phyloP scores from a whole-genome alignment of 2,888 invertebrate genomes.

The Conomelus anceps region DNA sequence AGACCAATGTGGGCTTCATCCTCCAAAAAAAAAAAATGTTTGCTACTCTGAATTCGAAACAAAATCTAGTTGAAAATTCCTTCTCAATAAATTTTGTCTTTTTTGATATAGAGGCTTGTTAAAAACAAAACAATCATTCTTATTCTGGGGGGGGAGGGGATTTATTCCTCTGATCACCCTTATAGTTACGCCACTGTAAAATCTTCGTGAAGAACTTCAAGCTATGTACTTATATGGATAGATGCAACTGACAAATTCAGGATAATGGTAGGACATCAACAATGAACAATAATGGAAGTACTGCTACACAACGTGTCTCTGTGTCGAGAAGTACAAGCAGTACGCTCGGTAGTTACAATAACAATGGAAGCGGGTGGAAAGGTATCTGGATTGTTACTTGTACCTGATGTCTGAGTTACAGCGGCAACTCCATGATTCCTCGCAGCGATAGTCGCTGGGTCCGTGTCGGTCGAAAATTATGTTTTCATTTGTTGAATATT shows the following conservation, averaged over 20 bases:
- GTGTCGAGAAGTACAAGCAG: background rate
- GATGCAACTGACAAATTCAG: background rate
- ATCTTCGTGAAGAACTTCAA: no score
- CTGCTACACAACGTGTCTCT: background rate
- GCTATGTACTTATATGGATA: no score
- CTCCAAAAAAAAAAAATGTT: no score
- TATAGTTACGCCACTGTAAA: no score
- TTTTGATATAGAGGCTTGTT: no score
- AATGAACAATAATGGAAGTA: background rate
- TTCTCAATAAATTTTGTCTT: no score
- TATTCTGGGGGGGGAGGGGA: no score
- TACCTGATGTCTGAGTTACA: background rate
- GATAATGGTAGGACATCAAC: background rate
- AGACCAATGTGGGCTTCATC: no score
- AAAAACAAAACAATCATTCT: no score
- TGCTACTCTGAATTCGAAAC: no score
- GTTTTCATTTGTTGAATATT: background rate
- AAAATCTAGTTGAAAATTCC: no score
- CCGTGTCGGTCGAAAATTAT: background rate
- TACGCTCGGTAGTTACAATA: background rate
- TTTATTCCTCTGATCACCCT: no score
- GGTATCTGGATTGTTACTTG: background rate
- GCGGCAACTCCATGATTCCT: background rate
- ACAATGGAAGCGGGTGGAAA: background rate
- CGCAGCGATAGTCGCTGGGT: background rate